Evolutionary conservation across 1,140 invertebrate genomes (phyloP), one percentile per base, ranked within the genome.

Genomic region (Uloborus diversus): DNA sequence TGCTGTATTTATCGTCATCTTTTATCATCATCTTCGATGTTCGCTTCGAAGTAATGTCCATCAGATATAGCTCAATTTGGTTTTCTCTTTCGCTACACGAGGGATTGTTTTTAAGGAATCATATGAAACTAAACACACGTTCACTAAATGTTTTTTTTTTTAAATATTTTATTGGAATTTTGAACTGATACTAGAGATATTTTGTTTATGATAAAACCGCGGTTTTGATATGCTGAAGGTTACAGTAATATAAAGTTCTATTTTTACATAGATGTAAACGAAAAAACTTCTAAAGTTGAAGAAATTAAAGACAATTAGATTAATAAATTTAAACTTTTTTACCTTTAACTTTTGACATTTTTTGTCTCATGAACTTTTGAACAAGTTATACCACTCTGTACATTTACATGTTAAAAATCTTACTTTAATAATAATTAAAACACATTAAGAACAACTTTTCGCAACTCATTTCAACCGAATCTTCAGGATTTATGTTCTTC

Each of bases 21-120:
- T 57, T 70, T 70, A 70, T 70, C 68, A 70, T 70, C 68, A 49
- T 70, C 51, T 57, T 70, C 51, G 68, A 28, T 70, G 49, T 27
- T 56, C 32, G 30, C 20, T 57, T 47, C 37, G 5, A 14, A 70
- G 47, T 5, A 23, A 17, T 11, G 59, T 33, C 65, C 42, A 33
- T 32, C 25, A 28, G 65, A 32, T 53, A 69, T 25, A 25, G 23
- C 23, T 64, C 47, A 47, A 13, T 47, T 65, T 20, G n/a, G n/a
- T n/a, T n/a, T n/a, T n/a, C n/a, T n/a, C n/a, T n/a, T n/a, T n/a
- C n/a, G n/a, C n/a, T n/a, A n/a, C n/a, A n/a, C n/a, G n/a, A n/a
- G n/a, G n/a, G n/a, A n/a, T n/a, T n/a, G n/a, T n/a, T n/a, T n/a
- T n/a, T n/a, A n/a, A n/a, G n/a, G n/a, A n/a, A n/a, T n/a, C n/a